Evolutionary conservation across 2,113 vertebrate species (phyloP), one percentile per base, ranked within the genome.

Genomic region (Orthonyx spaldingii): DNA sequence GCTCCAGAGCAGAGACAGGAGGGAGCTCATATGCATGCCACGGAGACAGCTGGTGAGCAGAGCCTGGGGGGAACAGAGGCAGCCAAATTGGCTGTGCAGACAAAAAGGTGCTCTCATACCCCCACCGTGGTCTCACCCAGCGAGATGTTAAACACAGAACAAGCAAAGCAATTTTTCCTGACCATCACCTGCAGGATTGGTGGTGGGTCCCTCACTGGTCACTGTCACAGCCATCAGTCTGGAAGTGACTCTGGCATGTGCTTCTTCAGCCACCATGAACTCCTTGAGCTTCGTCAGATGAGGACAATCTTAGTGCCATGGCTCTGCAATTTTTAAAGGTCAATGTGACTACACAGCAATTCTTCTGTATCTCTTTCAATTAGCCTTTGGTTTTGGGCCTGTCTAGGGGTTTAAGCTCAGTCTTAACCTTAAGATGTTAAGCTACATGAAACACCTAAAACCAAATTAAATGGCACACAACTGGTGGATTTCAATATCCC

Each of bases 1-100:
- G 93, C 94, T 96, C 56, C 4, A 13, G 49, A 90, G 78, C 28
- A 49, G 91, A 97, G 94, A 90, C 92, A 93, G 94, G 71, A 96
- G 90, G 42, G 83, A 94, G 71, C 94, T 96, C 93, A 95, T 96
- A 95, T 97, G 94, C 96, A 97, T 97, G 94, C 93, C 2, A 5
- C 0, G 3, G 89, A 97, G 96, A 96, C 96, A 96, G 93, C 59
- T 6, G 2, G 46, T 69, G 80, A 94, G 94, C 80, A 94, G 86
- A 84, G 96, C 96, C 96, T 0, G 2, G 71, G 39, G 87, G 72
- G 27, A 94, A 59, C 42, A 33, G 39, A 90, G 86, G 89, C 93
- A 90, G 95, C 91, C 95, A 96, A 84, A 55, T 75, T 33, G 83
- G 71, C 86, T 93, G 50, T 24, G 59, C 89, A 90, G 86, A 89